These are phyloP conservation scores for Drosophila chauvacae DNA, from an alignment of 1,140 invertebrate genomes.

Conservation along the genomic window DNA sequence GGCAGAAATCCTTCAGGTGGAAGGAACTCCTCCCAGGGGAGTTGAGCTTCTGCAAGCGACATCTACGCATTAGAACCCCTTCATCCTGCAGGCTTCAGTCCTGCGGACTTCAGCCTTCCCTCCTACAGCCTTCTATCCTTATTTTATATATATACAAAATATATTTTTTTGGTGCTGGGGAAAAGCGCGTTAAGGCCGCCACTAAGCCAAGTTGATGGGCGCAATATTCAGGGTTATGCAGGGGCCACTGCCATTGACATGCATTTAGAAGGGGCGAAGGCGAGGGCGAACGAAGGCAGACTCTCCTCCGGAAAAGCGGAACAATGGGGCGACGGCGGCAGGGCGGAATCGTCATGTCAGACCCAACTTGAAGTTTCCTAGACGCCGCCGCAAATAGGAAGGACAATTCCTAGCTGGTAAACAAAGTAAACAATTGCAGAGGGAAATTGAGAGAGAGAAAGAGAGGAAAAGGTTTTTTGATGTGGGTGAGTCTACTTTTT, in stretches of 20 bases:
- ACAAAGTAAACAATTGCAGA: slow-evolving; percentile 49
- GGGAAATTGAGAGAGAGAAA: not conserved
- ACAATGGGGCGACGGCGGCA: slow-evolving; percentile 22
- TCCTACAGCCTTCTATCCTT: not conserved
- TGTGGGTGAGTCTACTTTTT: slow-evolving; percentile 31
- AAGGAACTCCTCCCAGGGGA: slow-evolving; percentile 40
- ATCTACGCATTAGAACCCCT: slow-evolving; percentile 44
- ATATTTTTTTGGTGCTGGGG: not conserved
- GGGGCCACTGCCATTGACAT: slow-evolving; percentile 36
- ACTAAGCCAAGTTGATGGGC: slow-evolving; percentile 55
- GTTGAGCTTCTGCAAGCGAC: slow-evolving; percentile 32
- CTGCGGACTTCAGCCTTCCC: too few relatives aligned
- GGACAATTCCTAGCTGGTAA: slow-evolving; percentile 37
- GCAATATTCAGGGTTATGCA: slow-evolving; percentile 55
- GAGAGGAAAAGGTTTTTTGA: slow-evolving; percentile 34
- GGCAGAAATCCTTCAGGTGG: slow-evolving; percentile 48
- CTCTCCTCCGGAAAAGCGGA: slow-evolving; percentile 16
- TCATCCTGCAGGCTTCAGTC: not conserved
- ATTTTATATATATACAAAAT: not conserved
- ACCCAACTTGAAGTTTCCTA: slow-evolving; percentile 47
- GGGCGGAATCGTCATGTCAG: slow-evolving; percentile 38
- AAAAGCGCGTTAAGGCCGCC: slow-evolving; percentile 38
- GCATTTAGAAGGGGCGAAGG: slow-evolving; percentile 18
- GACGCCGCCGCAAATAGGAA: slow-evolving; percentile 30
- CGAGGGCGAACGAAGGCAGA: not conserved